Base-by-base conservation (phyloP, 2,797 vertebrate genomes). In the Echeneis naucrates region DNA sequence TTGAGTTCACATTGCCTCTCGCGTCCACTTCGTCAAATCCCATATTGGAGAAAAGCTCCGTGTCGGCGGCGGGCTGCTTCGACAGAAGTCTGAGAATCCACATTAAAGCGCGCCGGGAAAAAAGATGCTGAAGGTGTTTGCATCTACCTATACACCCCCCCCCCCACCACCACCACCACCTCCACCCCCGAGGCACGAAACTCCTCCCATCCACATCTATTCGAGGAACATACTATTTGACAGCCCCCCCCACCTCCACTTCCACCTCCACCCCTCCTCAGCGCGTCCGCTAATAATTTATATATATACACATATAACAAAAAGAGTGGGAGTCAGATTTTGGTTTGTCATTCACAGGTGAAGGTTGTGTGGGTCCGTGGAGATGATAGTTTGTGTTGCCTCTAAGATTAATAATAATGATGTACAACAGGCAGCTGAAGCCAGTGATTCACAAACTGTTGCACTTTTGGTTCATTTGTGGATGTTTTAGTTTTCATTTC, bases 151-250 rank as follows among this genome's bases (percentile, higher is more conserved):
- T 81, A 78, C n/a, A n/a, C n/a, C n/a, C n/a, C n/a, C n/a, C n/a
- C n/a, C n/a, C n/a, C n/a, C n/a, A n/a, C n/a, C n/a, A n/a, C n/a
- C n/a, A n/a, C n/a, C n/a, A n/a, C n/a, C n/a, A n/a, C n/a, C n/a
- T n/a, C 87, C 92, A n/a, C n/a, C n/a, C 88, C 68, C 16, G 85
- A 86, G 90, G 88, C 87, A 84, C 78, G 50, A 92, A 90, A 91
- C 94, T 94, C 94, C 93, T 93, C 94, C 94, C 93, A 93, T 92
- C 85, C 58, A 83, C 82, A 91, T 92, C 90, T 81, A 92, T 93
- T 94, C 83, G 91, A 44, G 77, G 88, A 92, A 83, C 84, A 86
- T 88, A 79, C 86, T 89, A 89, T 89, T 79, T 89, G 80, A 88
- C 85, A 85, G 79, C 89, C 80, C 75, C 37, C 48, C 57, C 40